Evolutionary conservation across 2,888 invertebrate genomes (phyloP).

Genomic region (Phyto melanocephala): DNA sequence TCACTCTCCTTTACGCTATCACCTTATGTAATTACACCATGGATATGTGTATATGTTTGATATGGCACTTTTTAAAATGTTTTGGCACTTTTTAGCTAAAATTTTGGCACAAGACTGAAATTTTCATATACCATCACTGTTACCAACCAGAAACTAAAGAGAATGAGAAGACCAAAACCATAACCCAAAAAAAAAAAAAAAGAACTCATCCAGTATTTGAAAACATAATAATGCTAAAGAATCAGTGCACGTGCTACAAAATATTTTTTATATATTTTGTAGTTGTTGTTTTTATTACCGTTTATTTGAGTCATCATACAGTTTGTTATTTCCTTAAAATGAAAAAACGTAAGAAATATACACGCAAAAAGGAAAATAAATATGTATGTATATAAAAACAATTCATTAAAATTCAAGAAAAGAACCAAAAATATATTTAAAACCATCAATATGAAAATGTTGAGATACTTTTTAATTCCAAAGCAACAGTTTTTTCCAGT

Average conservation of each 20-base stretch:
- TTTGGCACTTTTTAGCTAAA: no score
- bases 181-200: conserved; percentile 17
- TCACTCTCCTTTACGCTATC: no score
- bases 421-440: not conserved
- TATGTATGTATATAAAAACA: not conserved
- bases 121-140: no score
- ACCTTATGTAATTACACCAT: no score
- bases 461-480: conserved; percentile 23
- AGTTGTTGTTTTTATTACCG: not conserved
- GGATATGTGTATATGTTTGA: no score
- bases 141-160: conserved; percentile 3
- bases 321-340: not conserved
- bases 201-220: conserved; percentile 14
- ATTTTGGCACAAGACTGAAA: no score
- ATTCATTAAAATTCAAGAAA: not conserved
- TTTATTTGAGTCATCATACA: not conserved
- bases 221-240: conserved; percentile 35
- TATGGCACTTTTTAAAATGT: no score
- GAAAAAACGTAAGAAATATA: conserved; percentile 19
- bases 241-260: conserved; percentile 58
- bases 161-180: conserved; percentile 9
- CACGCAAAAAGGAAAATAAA: not conserved
- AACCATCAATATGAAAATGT: not conserved
- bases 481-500: conserved; percentile 24
- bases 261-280: conserved; percentile 16